Percentiles rank a stretch among this genome's conserved stretches.
Conservation (phyloP, 2,888 invertebrate genomes). For the Nomada flava region DNA sequence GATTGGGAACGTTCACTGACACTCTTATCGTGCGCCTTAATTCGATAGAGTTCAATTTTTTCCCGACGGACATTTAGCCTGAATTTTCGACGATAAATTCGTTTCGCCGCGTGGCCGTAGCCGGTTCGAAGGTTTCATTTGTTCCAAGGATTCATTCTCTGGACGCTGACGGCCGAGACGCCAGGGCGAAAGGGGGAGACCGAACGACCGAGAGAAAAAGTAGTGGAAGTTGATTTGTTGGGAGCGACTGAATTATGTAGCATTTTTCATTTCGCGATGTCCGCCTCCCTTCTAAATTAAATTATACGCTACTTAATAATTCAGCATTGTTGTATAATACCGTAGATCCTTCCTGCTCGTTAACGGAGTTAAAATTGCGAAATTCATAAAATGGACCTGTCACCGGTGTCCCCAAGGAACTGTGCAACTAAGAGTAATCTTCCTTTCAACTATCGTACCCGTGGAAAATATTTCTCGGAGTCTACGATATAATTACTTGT, state of each 20-base stretch:
- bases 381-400: too few species aligned
- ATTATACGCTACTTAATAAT: not conserved
- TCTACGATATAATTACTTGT: too few species aligned
- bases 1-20: slow-evolving; percentile 21
- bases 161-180: not conserved
- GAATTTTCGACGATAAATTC: slow-evolving; percentile 55
- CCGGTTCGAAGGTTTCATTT: slow-evolving; percentile 52
- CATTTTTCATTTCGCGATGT: not conserved
- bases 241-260: not conserved
- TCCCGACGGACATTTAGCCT: slow-evolving; percentile 47
- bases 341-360: too few species aligned
- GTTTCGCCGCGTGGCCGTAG: slow-evolving; percentile 21
- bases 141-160: slow-evolving; percentile 38
- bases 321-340: not conserved
- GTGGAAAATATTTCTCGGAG: not conserved
- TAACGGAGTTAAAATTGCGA: too few species aligned
- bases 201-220: not conserved
- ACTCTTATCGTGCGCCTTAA: slow-evolving; percentile 51
- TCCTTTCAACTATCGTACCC: not conserved
- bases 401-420: too few species aligned
- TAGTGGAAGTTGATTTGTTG: slow-evolving; percentile 32
- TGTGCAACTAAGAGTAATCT: not conserved
- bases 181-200: not conserved
- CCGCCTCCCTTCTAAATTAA: not conserved
- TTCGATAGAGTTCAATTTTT: slow-evolving; percentile 54